Conservation (phyloP, 2,888 invertebrate species). For the Thyatira batis region DNA sequence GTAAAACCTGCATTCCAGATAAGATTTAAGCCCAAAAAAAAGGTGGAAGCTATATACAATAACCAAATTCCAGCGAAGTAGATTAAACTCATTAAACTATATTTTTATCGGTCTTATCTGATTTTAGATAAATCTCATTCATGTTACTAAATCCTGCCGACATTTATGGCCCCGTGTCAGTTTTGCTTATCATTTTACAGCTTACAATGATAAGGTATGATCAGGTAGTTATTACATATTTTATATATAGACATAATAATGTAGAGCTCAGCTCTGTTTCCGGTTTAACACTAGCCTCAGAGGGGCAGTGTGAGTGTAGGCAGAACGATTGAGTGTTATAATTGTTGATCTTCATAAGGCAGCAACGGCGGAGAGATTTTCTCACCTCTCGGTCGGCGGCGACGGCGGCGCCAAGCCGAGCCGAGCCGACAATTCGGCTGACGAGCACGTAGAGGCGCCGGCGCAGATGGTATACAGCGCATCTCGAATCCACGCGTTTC, state of each 20-base stretch:
- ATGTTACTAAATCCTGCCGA: neutral
- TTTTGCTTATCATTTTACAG: too few species aligned
- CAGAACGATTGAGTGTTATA: constrained; percentile 10
- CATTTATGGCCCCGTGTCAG: neutral
- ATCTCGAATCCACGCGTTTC: constrained; percentile 43
- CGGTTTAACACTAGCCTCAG: constrained; percentile 14
- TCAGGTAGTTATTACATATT: too few species aligned
- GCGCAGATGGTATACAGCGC: constrained; percentile 51
- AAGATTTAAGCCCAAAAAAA: constrained; percentile 15
- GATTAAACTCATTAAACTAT: neutral
- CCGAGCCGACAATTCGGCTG: constrained; percentile 29
- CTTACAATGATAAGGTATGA: too few species aligned
- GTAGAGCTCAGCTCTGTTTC: too few species aligned
- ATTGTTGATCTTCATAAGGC: constrained; percentile 26
- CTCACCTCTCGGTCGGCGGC: constrained; percentile 68
- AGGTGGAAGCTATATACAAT: neutral
- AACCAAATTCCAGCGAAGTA: neutral
- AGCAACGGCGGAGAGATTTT: constrained; percentile 62
- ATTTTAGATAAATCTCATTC: neutral
- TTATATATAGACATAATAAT: too few species aligned
- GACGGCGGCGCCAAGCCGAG: constrained; percentile 56
- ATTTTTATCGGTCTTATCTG: neutral
- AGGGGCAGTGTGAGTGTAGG: constrained; percentile 29
- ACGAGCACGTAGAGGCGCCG: constrained; percentile 58
- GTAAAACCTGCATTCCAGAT: constrained; percentile 7